Percentiles rank a stretch among this genome's conserved stretches.
Conservation (phyloP, 2,797 vertebrate genomes). For the Pantherophis vulpinus region DNA sequence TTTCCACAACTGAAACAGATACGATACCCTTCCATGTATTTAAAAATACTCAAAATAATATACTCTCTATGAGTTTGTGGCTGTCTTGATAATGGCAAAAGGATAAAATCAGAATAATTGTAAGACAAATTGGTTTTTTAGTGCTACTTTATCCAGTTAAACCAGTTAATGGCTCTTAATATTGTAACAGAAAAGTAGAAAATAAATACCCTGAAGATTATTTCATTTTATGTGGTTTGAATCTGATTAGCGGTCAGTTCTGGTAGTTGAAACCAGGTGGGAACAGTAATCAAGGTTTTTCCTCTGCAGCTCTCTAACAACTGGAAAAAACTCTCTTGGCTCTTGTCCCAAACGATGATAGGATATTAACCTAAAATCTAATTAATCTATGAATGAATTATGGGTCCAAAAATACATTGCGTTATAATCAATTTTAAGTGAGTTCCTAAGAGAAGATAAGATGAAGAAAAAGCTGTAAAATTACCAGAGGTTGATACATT, state of each 20-base stretch:
- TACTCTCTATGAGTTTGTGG: neutral
- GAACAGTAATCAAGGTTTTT: slow-evolving; percentile 67
- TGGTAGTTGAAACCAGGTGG: slow-evolving; percentile 61
- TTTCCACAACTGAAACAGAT: neutral
- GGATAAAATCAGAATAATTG: slow-evolving; percentile 48
- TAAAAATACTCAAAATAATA: neutral
- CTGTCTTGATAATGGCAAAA: neutral
- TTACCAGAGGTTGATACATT: slow-evolving; percentile 70
- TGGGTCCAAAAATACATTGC: slow-evolving; percentile 63
- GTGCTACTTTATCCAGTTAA: slow-evolving; percentile 30
- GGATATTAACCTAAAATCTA: slow-evolving; percentile 75
- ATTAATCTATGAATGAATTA: slow-evolving; percentile 78
- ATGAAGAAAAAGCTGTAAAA: slow-evolving; percentile 73
- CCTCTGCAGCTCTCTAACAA: slow-evolving; percentile 46
- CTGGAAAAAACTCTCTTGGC: slow-evolving; percentile 59
- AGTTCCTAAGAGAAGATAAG: slow-evolving; percentile 73
- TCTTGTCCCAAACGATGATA: slow-evolving; percentile 59
- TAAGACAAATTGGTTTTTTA: slow-evolving; percentile 46
- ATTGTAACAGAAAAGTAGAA: slow-evolving; percentile 53
- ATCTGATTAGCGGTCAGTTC: slow-evolving; percentile 71
- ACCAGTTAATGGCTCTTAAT: slow-evolving; percentile 58
- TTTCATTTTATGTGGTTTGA: slow-evolving; percentile 60
- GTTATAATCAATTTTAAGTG: slow-evolving; percentile 77
- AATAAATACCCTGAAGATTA: slow-evolving; percentile 63
- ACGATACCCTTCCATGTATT: neutral